These are phyloP conservation scores for Drosophila cardini DNA, from an alignment of 1,140 invertebrate genomes.

Conservation along the genomic window DNA sequence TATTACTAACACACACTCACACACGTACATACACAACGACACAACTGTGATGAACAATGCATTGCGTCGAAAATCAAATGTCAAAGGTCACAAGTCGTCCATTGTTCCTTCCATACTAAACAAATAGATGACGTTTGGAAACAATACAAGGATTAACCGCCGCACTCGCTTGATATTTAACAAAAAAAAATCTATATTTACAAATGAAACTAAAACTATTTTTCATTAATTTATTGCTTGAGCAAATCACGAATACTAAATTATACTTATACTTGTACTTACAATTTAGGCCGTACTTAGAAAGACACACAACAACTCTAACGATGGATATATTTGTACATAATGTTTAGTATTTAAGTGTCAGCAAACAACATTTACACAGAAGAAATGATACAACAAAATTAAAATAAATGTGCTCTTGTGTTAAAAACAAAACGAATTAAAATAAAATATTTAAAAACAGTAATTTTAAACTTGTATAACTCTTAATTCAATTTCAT, in stretches of 20 bases:
- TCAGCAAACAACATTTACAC: constrained; percentile 59
- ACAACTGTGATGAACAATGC: constrained; percentile 52
- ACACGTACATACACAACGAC: constrained; percentile 47
- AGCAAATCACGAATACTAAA: constrained; percentile 27
- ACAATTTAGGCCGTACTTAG: constrained; percentile 26
- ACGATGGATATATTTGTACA: constrained; percentile 67
- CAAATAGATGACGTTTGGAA: constrained; percentile 9
- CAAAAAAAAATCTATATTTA: constrained; percentile 42
- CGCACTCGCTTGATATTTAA: constrained; percentile 63
- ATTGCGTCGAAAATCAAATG: not conserved
- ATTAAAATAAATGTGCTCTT: constrained; percentile 59
- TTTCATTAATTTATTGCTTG: constrained; percentile 35
- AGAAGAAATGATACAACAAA: constrained; percentile 36
- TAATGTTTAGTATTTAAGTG: constrained; percentile 69
- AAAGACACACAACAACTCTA: constrained; percentile 32
- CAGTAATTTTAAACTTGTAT: not conserved
- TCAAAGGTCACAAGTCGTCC: constrained; percentile 65
- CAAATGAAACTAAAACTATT: constrained; percentile 42
- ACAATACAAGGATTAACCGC: constrained; percentile 38
- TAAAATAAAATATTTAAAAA: constrained; percentile 43
- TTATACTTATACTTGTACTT: constrained; percentile 9
- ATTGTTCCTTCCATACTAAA: constrained; percentile 73
- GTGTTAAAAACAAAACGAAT: constrained; percentile 51
- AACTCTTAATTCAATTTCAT: not conserved
- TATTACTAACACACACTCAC: constrained; percentile 41